phyloP scores from a whole-genome alignment of 2,113 vertebrate genomes.

The Heterochromis multidens region DNA sequence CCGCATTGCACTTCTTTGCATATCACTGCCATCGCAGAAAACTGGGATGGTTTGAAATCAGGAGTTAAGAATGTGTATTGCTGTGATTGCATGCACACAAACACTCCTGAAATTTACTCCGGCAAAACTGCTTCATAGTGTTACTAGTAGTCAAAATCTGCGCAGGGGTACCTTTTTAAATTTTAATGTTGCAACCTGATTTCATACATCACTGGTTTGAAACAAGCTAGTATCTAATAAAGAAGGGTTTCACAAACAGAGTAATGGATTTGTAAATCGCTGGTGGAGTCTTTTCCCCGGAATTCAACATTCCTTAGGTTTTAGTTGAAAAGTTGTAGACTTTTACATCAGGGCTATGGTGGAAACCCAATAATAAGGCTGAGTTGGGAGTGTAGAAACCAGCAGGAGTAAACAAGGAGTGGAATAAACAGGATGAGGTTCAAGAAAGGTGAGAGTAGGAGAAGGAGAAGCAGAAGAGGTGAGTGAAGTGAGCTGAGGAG shows the following conservation, averaged over 20 bases:
- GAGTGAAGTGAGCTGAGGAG: neutral
- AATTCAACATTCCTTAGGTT: neutral
- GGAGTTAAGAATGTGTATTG: neutral
- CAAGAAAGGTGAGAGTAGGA: neutral
- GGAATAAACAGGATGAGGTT: constrained; percentile 5
- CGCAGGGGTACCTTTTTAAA: neutral
- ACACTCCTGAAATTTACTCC: neutral
- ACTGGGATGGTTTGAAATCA: neutral
- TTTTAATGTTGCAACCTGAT: neutral
- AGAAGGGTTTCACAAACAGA: neutral
- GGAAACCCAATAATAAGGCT: neutral
- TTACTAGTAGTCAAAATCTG: neutral
- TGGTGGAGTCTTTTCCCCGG: neutral
- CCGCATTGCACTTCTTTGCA: neutral
- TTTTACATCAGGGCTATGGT: neutral
- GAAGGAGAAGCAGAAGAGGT: neutral
- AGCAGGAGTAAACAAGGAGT: constrained; percentile 1
- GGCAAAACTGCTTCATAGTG: neutral
- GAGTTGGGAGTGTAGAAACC: neutral
- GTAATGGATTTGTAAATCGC: neutral
- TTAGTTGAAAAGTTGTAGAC: neutral
- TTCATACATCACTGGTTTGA: neutral
- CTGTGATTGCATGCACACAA: neutral
- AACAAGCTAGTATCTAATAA: neutral
- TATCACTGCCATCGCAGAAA: neutral